Evolutionary conservation across 2,888 invertebrate species (phyloP).

Genomic region (Patella pellucida): DNA sequence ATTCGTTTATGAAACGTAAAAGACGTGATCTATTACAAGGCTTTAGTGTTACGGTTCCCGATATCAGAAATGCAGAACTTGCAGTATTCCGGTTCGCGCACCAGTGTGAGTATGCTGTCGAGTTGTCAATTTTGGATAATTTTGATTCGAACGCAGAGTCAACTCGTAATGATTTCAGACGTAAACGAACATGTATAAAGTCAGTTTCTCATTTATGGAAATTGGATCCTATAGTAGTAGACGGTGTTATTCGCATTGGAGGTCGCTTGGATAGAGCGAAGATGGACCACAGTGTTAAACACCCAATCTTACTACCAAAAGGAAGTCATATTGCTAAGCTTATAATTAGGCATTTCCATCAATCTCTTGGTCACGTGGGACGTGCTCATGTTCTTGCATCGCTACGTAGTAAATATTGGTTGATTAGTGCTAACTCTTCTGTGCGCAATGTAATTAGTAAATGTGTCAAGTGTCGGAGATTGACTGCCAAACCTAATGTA

Average conservation of each 20-base stretch:
- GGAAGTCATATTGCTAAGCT: constrained; percentile 12
- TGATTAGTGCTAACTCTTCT: neutral
- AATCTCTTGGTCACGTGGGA: neutral
- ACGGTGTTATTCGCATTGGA: no score
- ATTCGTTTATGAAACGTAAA: neutral
- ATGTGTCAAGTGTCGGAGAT: constrained; percentile 9
- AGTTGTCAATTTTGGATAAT: no score
- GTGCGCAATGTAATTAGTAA: neutral
- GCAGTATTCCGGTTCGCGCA: no score
- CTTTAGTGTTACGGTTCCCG: no score
- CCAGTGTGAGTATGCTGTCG: no score
- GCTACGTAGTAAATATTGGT: constrained; percentile 17
- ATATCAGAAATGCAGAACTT: no score
- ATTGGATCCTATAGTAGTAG: no score
- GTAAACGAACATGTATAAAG: no score
- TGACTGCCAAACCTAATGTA: neutral
- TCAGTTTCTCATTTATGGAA: neutral
- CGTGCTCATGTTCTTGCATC: constrained; percentile 15
- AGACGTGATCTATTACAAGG: no score
- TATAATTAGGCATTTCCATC: constrained; percentile 5
- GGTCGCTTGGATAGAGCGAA: no score
- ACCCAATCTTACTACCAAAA: constrained; percentile 18
- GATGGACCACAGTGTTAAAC: neutral
- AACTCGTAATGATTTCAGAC: no score
- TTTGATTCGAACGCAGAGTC: neutral